Conservation (phyloP, 2,797 vertebrate species). For the Octomys mimax region DNA sequence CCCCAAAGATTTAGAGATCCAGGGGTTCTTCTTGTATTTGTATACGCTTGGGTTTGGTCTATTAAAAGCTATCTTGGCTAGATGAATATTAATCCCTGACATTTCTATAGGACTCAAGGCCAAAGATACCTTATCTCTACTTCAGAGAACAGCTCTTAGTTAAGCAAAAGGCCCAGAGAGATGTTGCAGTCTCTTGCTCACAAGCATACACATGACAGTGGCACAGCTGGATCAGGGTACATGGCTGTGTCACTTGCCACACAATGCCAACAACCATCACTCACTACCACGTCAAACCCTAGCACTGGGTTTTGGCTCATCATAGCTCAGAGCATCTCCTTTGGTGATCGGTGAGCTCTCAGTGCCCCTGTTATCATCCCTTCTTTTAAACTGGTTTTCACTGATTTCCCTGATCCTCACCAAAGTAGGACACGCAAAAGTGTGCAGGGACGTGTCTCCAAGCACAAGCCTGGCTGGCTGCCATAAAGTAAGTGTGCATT, state of each 20-base stretch:
- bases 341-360: background rate
- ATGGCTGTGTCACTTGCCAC: background rate
- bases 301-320: background rate
- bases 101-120: background rate
- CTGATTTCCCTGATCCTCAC: background rate
- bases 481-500: background rate
- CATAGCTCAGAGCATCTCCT: background rate
- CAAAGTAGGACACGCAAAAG: background rate
- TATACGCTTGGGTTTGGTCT: background rate
- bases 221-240: background rate
- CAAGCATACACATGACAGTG: fast-evolving
- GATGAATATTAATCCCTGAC: background rate
- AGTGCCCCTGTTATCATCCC: background rate
- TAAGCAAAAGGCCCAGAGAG: background rate
- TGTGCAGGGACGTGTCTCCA: background rate
- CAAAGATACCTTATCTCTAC: conserved; percentile 1
- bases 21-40: background rate
- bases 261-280: background rate
- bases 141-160: conserved; percentile 25
- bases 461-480: background rate
- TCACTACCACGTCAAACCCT: background rate
- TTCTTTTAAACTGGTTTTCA: conserved; percentile 10
- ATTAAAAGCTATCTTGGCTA: background rate
- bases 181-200: background rate
- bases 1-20: background rate